Evolutionary conservation across 2,888 invertebrate genomes (phyloP), one percentile per base, ranked within the genome.

Genomic region (Agrotis ipsilon): DNA sequence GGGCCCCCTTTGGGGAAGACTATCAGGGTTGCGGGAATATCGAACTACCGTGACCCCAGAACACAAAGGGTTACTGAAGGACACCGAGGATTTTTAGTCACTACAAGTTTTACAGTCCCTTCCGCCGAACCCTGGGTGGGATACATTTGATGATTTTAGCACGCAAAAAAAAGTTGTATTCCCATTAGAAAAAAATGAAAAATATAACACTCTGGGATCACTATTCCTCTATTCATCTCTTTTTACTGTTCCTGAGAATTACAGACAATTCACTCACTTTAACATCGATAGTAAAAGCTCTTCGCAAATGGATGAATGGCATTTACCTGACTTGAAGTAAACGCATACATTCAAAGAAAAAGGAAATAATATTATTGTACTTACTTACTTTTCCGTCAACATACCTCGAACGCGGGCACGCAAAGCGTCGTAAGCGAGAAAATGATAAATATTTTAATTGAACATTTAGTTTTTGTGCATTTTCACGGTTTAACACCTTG

Each of bases 381-480:
- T n/a, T n/a, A n/a, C n/a, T 46, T 14, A 76, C 45, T 58, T 52
- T 64, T 62, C 32, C 48, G 5, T 27, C 48, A 62, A 46, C 67
- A 86, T 83, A 85, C 72, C 84, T 85, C 75, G 72, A 65, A 73
- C 59, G 81, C 74, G 54, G 78, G 76, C 79, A 78, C 66, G 78
- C 79, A 80, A 79, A 83, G 77, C 70, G 73, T 64, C 69, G 77
- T 76, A 86, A 82, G 79, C 83, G 85, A 81, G 83, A 83, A 85
- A 86, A 86, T 86, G 82, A 82, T 72, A 85, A 84, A 86, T 84
- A 87, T 88, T 86, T 87, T 85, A 88, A 87, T 88, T 87, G 80
- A 88, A 75, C 72, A 57, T 71, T 63, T 54, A 55, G 66, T 87
- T 87, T 85, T 87, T 87, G 70, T 73, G 39, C 70, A 78, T 85